Evolutionary conservation across 2,113 vertebrate genomes (phyloP), one percentile per base, ranked within the genome.

Genomic region (Malaclemys terrapin): DNA sequence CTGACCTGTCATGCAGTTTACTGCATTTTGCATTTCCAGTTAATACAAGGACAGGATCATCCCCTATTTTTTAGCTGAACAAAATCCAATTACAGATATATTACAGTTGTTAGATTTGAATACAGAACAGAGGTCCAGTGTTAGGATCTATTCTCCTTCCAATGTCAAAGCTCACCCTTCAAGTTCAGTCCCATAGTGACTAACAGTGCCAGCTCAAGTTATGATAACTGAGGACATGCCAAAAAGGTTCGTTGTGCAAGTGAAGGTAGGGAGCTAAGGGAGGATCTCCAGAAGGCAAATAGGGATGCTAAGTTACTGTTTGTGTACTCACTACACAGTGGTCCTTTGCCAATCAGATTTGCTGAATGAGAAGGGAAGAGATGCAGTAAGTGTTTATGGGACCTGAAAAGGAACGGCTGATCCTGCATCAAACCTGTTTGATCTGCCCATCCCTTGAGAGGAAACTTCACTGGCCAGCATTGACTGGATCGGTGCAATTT

Each of bases 311-410:
- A 22, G 22, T 87, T 35, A 59, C 62, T 85, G 10, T 91, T 95
- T 91, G 94, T 92, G 94, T 94, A 96, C 94, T 95, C 96, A 96
- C 57, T 45, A 88, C 1, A 88, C 1, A 87, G 53, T 29, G 75
- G 25, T 45, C 86, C 90, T 89, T 84, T 96, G 96, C 96, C 96
- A 96, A 89, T 75, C 45, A 95, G 93, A 95, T 94, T 96, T 94
- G 91, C 78, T 85, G 72, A 96, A 92, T 93, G 95, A 96, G 93
- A 95, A 91, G 80, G 91, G 85, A 89, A 97, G 94, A 94, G 50
- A 91, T 52, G 35, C 85, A 80, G 0, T 0, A 9, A 75, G 87
- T 22, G 81, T 86, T 92, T 80, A 10, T 1, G 53, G 95, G 78
- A 72, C 17, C 65, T 62, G 90, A 83, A 80, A 78, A 96, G 93